Conservation (phyloP, 2,888 invertebrate species). For the Diaperis boleti region DNA sequence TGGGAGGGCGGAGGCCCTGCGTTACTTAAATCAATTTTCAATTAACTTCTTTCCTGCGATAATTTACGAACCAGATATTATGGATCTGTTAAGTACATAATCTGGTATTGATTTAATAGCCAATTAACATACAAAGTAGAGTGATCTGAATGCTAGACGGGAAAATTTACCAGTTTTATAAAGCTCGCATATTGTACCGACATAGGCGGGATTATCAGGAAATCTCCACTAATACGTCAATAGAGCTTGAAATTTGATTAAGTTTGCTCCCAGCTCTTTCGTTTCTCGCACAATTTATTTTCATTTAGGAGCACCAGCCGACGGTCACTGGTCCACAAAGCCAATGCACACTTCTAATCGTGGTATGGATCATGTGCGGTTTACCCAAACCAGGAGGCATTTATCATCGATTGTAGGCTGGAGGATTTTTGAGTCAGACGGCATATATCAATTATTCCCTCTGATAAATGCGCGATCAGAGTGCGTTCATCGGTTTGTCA, state of each 20-base stretch:
- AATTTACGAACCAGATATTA: conserved; percentile 26
- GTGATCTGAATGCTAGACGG: conserved; percentile 7
- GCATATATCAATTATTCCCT: conserved; percentile 24
- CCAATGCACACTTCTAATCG: conserved; percentile 38
- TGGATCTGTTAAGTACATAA: conserved; percentile 18
- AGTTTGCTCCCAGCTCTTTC: conserved; percentile 61
- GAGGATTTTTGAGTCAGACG: conserved; percentile 5
- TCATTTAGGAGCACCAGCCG: conserved; percentile 38
- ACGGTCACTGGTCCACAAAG: conserved; percentile 37
- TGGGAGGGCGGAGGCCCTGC: conserved; percentile 12
- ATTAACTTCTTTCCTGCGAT: conserved; percentile 32
- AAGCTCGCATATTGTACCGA: conserved; percentile 28
- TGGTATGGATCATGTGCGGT: conserved; percentile 42
- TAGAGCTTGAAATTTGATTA: conserved; percentile 66
- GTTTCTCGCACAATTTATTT: conserved; percentile 48
- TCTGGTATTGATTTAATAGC: conserved; percentile 22
- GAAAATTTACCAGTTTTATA: conserved; percentile 25
- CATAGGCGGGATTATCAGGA: conserved; percentile 59
- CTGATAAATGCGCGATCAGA: conserved; percentile 20
- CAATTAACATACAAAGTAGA: conserved; percentile 32
- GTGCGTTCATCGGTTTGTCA: too few relatives aligned
- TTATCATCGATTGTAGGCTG: conserved; percentile 41
- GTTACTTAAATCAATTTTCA: conserved; percentile 40
- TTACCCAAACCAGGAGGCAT: too few relatives aligned
- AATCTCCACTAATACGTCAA: conserved; percentile 65